These are phyloP conservation scores for Paramacrobiotus metropolitanus DNA, from an alignment of 1,140 invertebrate species.

Conservation along the genomic window DNA sequence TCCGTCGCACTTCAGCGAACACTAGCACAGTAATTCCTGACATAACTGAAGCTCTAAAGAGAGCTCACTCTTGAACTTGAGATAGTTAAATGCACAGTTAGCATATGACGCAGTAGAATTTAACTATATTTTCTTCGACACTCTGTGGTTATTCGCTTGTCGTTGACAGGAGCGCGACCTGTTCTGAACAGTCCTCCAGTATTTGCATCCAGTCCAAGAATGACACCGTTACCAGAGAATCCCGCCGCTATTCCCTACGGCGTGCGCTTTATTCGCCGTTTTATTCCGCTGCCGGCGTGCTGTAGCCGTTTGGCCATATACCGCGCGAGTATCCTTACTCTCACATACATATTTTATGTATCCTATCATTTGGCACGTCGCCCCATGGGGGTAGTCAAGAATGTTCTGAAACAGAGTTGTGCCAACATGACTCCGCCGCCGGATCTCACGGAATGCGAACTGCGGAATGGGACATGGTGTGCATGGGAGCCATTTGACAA, in stretches of 20 bases:
- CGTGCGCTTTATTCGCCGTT: background rate
- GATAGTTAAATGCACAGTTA: too few species aligned
- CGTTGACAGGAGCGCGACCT: too few species aligned
- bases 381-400: constrained; percentile 36
- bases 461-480: constrained; percentile 36
- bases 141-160: too few species aligned
- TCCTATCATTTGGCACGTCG: constrained; percentile 75
- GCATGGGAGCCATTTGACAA: constrained; percentile 61
- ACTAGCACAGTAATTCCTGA: too few species aligned
- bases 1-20: too few species aligned
- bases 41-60: too few species aligned
- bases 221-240: background rate
- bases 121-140: too few species aligned
- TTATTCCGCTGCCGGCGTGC: background rate
- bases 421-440: constrained; percentile 31
- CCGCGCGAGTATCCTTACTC: constrained; percentile 38
- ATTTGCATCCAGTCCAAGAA: too few species aligned
- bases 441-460: constrained; percentile 27
- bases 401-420: constrained; percentile 61
- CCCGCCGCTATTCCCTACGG: background rate
- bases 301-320: constrained; percentile 21
- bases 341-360: constrained; percentile 69
- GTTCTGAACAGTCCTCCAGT: too few species aligned
- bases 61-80: too few species aligned
- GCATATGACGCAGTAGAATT: too few species aligned